Base-by-base conservation (phyloP, 2,797 vertebrate genomes). In the Emys orbicularis region DNA sequence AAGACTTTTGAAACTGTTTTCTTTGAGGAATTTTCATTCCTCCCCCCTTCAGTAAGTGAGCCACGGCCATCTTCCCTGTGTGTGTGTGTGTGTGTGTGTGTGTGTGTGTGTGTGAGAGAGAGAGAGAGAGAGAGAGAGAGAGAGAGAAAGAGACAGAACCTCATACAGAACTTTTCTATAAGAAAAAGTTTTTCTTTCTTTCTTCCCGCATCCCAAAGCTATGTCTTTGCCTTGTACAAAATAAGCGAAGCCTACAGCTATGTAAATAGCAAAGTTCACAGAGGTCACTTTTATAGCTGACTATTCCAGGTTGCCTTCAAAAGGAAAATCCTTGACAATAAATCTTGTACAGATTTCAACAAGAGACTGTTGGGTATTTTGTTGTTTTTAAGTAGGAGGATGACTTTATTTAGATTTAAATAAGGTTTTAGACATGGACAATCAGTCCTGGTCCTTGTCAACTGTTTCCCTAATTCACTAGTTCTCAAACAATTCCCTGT, bases 1-100 rank as follows among this genome's bases (percentile, higher is more conserved):
- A 72, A 3, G 8, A 3, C 54, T 29, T 16, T 1, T 0, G 8
- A 12, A 56, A n/a, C 27, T 3, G 27, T 72, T 41, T 37, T 41
- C 68, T 37, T 19, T 72, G n/a, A 23, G n/a, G 68, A 41, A 41
- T 41, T 72, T 72, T 72, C 9, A 23, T 72, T 41, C 21, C 37
- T 5, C 37, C 68, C 37, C 31, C 4, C 57, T 11, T 31, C 31
- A 61, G 23, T 12, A 72, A 72, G 12, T 41, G 19, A 41, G 37
- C 68, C 10, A 72, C 3, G 37, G 13, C 29, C 27, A 59, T 59
- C 57, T 59, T 59, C 57, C 57, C 57, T 54, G 19, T 56, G 56
- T 27, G 56, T 57, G 23, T 12, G 21, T 56, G 23, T 56, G 54
- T 27, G 1, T 25, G 54, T 56, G 54, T 25, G 54, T n/a, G n/a